Conservation (phyloP, 2,797 vertebrate genomes). For the Vespertilio murinus region DNA sequence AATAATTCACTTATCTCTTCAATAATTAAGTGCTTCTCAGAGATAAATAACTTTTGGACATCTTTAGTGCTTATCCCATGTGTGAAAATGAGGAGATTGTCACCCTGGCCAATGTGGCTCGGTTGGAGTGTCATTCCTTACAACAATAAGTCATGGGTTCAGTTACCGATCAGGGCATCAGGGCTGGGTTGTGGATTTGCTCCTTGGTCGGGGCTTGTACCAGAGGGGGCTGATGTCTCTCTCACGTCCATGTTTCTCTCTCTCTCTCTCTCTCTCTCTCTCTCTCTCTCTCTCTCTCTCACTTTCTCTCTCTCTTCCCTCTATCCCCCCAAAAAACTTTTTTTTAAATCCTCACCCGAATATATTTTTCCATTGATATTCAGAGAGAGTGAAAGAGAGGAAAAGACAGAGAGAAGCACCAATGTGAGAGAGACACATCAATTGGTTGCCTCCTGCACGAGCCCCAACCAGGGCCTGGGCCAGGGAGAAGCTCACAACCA, state of each 20-base stretch:
- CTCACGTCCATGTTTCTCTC: background rate
- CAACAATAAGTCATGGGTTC: background rate
- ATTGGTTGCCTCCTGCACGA: too few species aligned
- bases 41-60: background rate
- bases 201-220: background rate
- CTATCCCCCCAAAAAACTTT: too few species aligned
- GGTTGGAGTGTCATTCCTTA: background rate
- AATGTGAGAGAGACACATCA: too few species aligned
- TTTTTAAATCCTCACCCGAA: too few species aligned
- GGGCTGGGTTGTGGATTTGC: background rate
- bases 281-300: background rate
- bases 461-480: too few species aligned
- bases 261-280: background rate
- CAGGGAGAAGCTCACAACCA: too few species aligned
- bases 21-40: conserved; percentile 39
- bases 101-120: background rate
- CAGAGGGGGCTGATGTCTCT: background rate
- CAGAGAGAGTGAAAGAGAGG: too few species aligned
- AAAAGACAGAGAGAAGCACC: too few species aligned
- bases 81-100: conserved; percentile 30
- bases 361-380: too few species aligned
- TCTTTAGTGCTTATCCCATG: background rate
- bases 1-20: background rate
- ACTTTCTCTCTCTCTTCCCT: too few species aligned
- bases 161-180: background rate